phyloP scores from a whole-genome alignment of 2,888 invertebrate species.

The Xylota sylvarum region DNA sequence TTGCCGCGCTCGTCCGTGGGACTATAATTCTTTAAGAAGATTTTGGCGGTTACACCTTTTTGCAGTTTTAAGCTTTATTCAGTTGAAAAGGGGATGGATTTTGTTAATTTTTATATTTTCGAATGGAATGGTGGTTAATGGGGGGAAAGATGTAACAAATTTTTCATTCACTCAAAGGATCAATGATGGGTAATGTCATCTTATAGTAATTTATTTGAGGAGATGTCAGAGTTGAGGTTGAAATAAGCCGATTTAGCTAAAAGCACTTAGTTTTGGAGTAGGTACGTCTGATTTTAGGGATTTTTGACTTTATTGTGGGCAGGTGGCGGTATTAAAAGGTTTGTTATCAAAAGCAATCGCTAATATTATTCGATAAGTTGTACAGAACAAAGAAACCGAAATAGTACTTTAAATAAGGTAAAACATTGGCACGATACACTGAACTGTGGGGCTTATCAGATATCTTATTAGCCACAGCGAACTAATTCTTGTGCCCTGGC shows the following conservation, averaged over 20 bases:
- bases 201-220: background rate
- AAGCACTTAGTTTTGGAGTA: background rate
- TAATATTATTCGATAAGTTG: too few relatives aligned
- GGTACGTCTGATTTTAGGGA: too few relatives aligned
- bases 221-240: background rate
- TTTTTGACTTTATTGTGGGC: too few relatives aligned
- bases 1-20: background rate
- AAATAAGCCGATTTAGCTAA: slow-evolving; percentile 43
- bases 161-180: slow-evolving; percentile 23
- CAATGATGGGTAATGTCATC: slow-evolving; percentile 8
- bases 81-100: slow-evolving; percentile 9
- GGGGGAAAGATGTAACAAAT: background rate
- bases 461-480: too few relatives aligned
- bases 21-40: slow-evolving; percentile 57
- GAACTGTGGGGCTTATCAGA: too few relatives aligned
- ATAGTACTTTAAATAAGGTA: too few relatives aligned
- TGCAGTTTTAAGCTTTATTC: slow-evolving; percentile 48
- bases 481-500: too few relatives aligned
- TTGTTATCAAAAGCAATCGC: too few relatives aligned
- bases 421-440: too few relatives aligned
- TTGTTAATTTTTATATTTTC: slow-evolving; percentile 22
- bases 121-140: slow-evolving; percentile 5
- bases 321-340: too few relatives aligned
- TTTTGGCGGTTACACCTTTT: slow-evolving; percentile 54
- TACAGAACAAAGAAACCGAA: too few relatives aligned